Percentiles rank a stretch among this genome's conserved stretches.
Evolutionary conservation across 2,888 invertebrate genomes (phyloP).

Genomic region (Thelaira solivaga): DNA sequence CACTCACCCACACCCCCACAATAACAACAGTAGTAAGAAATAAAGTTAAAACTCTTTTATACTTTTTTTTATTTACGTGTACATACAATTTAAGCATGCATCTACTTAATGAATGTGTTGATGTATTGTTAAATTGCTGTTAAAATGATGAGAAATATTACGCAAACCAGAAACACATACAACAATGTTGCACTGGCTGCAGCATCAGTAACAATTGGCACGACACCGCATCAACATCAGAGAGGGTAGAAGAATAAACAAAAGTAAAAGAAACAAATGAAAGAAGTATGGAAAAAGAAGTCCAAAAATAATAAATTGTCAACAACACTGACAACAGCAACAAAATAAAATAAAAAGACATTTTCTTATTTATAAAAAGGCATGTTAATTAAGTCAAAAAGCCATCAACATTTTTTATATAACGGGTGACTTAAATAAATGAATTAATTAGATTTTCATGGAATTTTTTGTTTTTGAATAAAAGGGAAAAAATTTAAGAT

Average conservation of each 20-base stretch:
- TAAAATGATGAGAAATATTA: slow-evolving; percentile 18
- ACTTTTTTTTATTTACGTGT: background rate
- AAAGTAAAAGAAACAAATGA: background rate
- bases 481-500: too few relatives aligned
- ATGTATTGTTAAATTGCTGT: slow-evolving; percentile 51
- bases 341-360: background rate
- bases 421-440: too few relatives aligned
- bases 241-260: too few relatives aligned
- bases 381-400: slow-evolving; percentile 53
- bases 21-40: slow-evolving; percentile 13
- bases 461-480: too few relatives aligned
- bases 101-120: slow-evolving; percentile 56
- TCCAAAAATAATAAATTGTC: slow-evolving; percentile 43
- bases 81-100: slow-evolving; percentile 42
- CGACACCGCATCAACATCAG: background rate
- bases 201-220: background rate
- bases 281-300: background rate
- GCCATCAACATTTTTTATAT: slow-evolving; percentile 36
- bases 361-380: slow-evolving; percentile 7
- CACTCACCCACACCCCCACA: too few relatives aligned
- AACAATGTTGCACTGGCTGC: background rate
- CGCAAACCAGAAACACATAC: background rate
- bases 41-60: background rate
- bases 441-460: too few relatives aligned
- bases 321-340: slow-evolving; percentile 25